Evolutionary conservation across 2,888 invertebrate species (phyloP).

Genomic region (Cheilosia soror): DNA sequence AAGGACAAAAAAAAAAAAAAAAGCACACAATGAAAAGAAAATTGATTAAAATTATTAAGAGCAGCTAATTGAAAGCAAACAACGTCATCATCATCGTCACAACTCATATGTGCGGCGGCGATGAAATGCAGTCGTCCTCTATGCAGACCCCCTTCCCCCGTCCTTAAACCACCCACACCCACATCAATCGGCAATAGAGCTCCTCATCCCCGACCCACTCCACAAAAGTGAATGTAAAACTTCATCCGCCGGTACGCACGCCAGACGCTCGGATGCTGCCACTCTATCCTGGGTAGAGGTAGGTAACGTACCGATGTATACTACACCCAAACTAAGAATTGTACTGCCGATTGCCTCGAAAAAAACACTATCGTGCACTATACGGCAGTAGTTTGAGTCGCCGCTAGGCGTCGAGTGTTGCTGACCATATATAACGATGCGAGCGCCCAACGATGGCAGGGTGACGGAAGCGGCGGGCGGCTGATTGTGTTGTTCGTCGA

Average conservation of each 20-base stretch:
- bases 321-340: slow-evolving; percentile 48
- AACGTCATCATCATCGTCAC: slow-evolving; percentile 75
- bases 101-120: slow-evolving; percentile 55
- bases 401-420: slow-evolving; percentile 56
- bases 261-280: slow-evolving; percentile 48
- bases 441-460: too few relatives aligned
- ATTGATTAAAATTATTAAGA: slow-evolving; percentile 76
- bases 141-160: too few relatives aligned
- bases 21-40: slow-evolving; percentile 60
- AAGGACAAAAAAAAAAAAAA: slow-evolving; percentile 12
- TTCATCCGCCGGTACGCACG: slow-evolving; percentile 65
- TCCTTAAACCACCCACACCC: slow-evolving; percentile 9
- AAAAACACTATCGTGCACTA: slow-evolving; percentile 55
- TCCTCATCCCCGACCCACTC: slow-evolving; percentile 18
- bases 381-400: slow-evolving; percentile 45
- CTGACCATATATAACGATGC: slow-evolving; percentile 51
- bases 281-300: not conserved
- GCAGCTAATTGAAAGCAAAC: slow-evolving; percentile 75
- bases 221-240: slow-evolving; percentile 59
- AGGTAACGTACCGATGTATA: not conserved
- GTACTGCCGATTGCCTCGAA: slow-evolving; percentile 59
- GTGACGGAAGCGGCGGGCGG: slow-evolving; percentile 20
- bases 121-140: slow-evolving; percentile 20
- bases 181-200: slow-evolving; percentile 70
- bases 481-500: slow-evolving; percentile 76